Percentiles rank a stretch among this genome's conserved stretches.
phyloP scores from a whole-genome alignment of 2,113 vertebrate species.

The Psilopsiagon aymara region DNA sequence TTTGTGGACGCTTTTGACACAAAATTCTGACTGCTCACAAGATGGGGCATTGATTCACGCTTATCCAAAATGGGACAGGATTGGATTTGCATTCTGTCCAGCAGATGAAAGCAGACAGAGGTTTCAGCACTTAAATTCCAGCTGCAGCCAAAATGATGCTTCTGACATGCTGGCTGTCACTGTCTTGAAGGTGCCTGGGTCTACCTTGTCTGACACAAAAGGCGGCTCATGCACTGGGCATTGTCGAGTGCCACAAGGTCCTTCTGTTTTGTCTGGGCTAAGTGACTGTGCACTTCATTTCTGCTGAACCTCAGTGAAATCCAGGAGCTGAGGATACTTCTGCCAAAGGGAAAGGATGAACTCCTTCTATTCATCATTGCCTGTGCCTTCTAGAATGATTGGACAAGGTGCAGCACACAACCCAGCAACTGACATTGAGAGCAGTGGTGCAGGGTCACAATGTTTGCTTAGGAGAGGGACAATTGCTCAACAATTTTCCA shows the following conservation, averaged over 20 bases:
- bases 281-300: fast-evolving
- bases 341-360: background rate
- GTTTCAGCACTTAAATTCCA: background rate
- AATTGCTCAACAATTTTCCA: background rate
- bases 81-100: background rate
- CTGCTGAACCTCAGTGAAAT: background rate
- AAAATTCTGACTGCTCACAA: background rate
- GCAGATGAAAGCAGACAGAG: background rate
- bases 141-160: background rate
- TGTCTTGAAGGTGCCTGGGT: background rate
- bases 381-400: background rate
- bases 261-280: background rate
- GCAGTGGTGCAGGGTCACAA: background rate
- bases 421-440: background rate
- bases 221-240: background rate
- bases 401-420: background rate
- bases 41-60: background rate
- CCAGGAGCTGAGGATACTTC: background rate
- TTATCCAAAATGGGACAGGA: background rate
- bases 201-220: background rate
- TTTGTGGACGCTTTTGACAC: background rate
- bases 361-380: background rate
- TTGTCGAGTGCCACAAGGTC: fast-evolving
- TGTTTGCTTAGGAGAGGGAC: background rate
- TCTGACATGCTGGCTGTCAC: background rate